Conservation (phyloP, 53 echinoderm and acorn worm genomes). For the Actinopyga echinites region DNA sequence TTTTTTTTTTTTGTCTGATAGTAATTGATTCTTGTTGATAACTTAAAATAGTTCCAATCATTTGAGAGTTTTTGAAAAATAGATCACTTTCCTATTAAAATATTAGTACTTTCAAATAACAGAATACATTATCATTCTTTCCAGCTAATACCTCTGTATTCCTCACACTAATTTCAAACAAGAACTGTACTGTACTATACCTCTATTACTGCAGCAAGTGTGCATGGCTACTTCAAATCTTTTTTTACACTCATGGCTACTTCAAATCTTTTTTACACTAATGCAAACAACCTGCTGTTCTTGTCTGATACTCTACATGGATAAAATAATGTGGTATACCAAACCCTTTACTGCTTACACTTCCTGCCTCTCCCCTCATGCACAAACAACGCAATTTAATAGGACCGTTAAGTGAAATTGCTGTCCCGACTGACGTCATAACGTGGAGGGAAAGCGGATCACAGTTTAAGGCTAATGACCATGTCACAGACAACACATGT, state of each 20-base stretch:
- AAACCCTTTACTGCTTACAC: neutral
- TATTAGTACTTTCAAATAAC: too few species aligned
- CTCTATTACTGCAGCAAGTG: too few species aligned
- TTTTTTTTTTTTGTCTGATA: too few species aligned
- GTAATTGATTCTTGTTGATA: too few species aligned
- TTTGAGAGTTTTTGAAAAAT: too few species aligned
- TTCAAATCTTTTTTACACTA: neutral
- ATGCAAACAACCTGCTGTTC: conserved; percentile 5
- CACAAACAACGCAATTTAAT: conserved; percentile 10
- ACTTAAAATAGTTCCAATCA: too few species aligned
- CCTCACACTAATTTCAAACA: too few species aligned
- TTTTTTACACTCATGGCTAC: neutral
- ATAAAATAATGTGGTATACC: neutral
- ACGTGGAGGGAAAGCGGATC: neutral
- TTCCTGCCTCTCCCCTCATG: neutral
- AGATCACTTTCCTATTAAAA: too few species aligned
- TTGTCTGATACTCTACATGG: neutral
- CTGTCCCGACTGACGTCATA: conserved; percentile 12
- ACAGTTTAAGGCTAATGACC: conserved; percentile 9
- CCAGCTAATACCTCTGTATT: too few species aligned
- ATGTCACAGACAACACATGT: conserved; percentile 16
- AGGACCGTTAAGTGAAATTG: neutral
- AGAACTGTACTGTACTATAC: too few species aligned
- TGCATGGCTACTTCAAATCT: too few species aligned
- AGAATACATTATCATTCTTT: too few species aligned